A percentile compares a stretch with the other conserved stretches of the same genome.
These are phyloP conservation scores for Drosophila pseudoobscura DNA, from an alignment of 1,140 invertebrate genomes.

Conservation along the genomic window DNA sequence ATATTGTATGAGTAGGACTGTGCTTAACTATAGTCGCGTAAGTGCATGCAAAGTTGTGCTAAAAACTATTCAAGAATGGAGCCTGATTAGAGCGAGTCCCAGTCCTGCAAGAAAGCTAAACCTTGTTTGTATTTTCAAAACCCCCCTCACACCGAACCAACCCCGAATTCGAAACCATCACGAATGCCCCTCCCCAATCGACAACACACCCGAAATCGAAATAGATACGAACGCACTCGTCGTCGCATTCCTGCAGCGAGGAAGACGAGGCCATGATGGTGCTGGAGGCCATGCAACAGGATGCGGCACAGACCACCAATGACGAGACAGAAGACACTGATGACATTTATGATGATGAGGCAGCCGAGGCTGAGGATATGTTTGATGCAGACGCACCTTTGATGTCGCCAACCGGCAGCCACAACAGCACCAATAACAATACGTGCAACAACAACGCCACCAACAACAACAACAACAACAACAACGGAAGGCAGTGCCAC, in stretches of 20 bases:
- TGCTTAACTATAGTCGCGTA: constrained; percentile 49
- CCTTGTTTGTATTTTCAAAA: constrained; percentile 60
- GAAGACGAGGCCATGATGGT: constrained; percentile 72
- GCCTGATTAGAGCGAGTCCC: constrained; percentile 41
- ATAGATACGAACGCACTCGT: constrained; percentile 57
- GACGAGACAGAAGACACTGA: constrained; percentile 68
- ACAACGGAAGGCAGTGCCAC: constrained; percentile 31
- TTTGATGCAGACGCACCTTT: constrained; percentile 71
- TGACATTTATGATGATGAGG: constrained; percentile 55
- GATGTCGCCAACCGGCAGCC: constrained; percentile 73
- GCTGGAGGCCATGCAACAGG: constrained; percentile 53
- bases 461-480: constrained; percentile 32
- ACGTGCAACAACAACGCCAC: constrained; percentile 21
- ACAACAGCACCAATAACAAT: constrained; percentile 59
- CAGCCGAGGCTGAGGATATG: constrained; percentile 71
- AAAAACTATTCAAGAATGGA: constrained; percentile 24
- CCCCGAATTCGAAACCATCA: constrained; percentile 15
- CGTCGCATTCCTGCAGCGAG: constrained; percentile 75
- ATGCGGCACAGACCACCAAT: constrained; percentile 67
- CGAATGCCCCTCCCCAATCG: constrained; percentile 10
- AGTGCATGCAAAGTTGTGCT: constrained; percentile 65
- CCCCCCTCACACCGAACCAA: constrained; percentile 16
- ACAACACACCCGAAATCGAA: constrained; percentile 20
- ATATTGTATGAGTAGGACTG: constrained; percentile 55
- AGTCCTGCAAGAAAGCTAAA: constrained; percentile 66